Conservation (phyloP, 2,797 vertebrate genomes). For the Rhinatrema bivittatum region DNA sequence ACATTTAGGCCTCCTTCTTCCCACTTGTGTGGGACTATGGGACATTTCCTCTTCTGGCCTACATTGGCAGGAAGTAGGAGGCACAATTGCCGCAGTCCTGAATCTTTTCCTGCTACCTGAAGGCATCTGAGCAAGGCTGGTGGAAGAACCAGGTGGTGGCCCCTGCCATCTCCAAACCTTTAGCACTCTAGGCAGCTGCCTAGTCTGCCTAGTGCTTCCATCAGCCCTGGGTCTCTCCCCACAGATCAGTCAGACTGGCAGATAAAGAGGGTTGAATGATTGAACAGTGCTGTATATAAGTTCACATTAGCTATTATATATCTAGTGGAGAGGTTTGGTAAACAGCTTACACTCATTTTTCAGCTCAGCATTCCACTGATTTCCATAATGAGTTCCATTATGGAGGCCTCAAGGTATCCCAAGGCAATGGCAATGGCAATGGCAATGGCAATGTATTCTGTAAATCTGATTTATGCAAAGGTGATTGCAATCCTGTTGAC, state of each 20-base stretch:
- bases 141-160: no score
- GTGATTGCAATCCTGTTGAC: conserved; percentile 37
- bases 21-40: no score
- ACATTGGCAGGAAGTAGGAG: no score
- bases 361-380: conserved; percentile 55
- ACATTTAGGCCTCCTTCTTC: no score
- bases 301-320: conserved; percentile 37
- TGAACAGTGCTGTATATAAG: conserved; percentile 35
- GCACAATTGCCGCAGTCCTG: no score
- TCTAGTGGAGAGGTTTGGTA: conserved; percentile 38
- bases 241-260: conserved; percentile 27
- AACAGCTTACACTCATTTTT: conserved; percentile 50
- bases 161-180: no score
- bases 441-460: conserved; percentile 30
- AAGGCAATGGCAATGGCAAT: conserved; percentile 33
- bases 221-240: conserved; percentile 1
- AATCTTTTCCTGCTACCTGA: no score
- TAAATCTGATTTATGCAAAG: conserved; percentile 51
- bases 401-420: conserved; percentile 52
- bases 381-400: conserved; percentile 60
- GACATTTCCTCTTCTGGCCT: no score
- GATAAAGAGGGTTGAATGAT: conserved; percentile 41
- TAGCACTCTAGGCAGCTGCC: no score
- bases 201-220: no score
- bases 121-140: no score